Percentiles rank a stretch among this genome's conserved stretches.
Evolutionary conservation across 2,113 vertebrate species (phyloP).

Genomic region (Charina bottae): DNA sequence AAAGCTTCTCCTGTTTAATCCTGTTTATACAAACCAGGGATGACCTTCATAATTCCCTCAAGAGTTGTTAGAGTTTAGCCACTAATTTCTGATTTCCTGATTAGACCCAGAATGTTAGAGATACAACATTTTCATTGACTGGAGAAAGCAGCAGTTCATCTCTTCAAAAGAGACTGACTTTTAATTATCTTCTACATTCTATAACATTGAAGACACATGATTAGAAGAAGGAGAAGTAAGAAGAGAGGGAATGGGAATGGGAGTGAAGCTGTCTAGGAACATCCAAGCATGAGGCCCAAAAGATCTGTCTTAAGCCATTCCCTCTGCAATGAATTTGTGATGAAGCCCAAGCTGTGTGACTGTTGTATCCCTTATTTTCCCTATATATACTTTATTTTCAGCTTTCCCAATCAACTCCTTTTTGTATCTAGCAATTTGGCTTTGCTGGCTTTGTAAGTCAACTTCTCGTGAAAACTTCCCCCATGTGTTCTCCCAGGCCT

Average conservation of each 20-base stretch:
- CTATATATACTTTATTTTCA: neutral
- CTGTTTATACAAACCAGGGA: neutral
- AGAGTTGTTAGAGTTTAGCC: neutral
- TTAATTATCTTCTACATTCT: neutral
- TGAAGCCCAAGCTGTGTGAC: neutral
- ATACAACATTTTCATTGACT: neutral
- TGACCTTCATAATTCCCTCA: neutral
- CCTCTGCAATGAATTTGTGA: neutral
- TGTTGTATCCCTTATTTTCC: neutral
- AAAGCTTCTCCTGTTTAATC: neutral
- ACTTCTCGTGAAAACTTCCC: neutral
- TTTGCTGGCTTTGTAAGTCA: neutral
- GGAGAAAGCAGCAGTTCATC: neutral
- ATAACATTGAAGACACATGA: neutral
- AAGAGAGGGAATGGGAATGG: neutral
- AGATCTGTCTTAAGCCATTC: neutral
- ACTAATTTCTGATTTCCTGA: neutral
- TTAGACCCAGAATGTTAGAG: neutral
- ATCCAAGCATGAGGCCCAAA: neutral
- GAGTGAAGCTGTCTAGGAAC: neutral
- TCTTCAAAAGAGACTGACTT: neutral
- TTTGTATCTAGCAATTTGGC: neutral
- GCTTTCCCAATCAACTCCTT: neutral
- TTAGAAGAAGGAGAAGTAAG: neutral
- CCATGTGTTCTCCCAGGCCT: neutral